Evolutionary conservation across 2,113 vertebrate genomes (phyloP).

Genomic region (Hippocampus mohnikei): DNA sequence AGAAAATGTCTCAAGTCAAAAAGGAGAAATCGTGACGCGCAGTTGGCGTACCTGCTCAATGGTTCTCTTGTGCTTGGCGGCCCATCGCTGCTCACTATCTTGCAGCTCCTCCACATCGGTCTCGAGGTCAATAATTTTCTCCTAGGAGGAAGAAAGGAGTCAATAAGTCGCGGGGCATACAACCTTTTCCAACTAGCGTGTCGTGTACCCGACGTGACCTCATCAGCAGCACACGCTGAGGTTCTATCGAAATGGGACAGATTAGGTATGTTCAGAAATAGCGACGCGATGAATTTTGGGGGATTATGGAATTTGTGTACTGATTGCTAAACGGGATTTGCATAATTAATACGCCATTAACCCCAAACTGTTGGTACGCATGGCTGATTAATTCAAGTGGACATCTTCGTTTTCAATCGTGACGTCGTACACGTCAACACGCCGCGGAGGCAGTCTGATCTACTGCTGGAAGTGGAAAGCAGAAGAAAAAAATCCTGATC

Average conservation of each 20-base stretch:
- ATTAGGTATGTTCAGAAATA: conserved; percentile 38
- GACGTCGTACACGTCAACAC: conserved; percentile 15
- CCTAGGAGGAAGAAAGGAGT: conserved; percentile 43
- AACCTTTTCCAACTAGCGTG: not conserved
- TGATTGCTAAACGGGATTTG: conserved; percentile 48
- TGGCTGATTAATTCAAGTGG: conserved; percentile 47
- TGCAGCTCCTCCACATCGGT: conserved; percentile 71
- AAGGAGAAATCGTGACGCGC: accelerated
- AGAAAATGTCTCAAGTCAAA: not conserved
- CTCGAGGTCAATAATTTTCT: conserved; percentile 73
- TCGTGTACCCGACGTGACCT: not conserved
- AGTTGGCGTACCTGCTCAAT: conserved; percentile 65
- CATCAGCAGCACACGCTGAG: not conserved
- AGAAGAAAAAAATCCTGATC: not conserved
- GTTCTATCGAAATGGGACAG: conserved; percentile 21
- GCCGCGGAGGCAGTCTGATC: conserved; percentile 3
- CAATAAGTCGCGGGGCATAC: not conserved
- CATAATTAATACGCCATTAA: conserved; percentile 57
- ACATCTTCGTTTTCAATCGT: conserved; percentile 33
- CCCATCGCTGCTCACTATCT: conserved; percentile 71
- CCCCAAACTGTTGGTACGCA: conserved; percentile 40
- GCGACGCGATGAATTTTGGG: conserved; percentile 24
- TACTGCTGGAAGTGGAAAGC: not conserved
- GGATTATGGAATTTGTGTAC: conserved; percentile 39
- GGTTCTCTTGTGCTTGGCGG: conserved; percentile 67